A percentile compares a stretch with the other conserved stretches of the same genome.
Evolutionary conservation across 1,140 invertebrate species (phyloP).

Genomic region (Cydia pomonella): DNA sequence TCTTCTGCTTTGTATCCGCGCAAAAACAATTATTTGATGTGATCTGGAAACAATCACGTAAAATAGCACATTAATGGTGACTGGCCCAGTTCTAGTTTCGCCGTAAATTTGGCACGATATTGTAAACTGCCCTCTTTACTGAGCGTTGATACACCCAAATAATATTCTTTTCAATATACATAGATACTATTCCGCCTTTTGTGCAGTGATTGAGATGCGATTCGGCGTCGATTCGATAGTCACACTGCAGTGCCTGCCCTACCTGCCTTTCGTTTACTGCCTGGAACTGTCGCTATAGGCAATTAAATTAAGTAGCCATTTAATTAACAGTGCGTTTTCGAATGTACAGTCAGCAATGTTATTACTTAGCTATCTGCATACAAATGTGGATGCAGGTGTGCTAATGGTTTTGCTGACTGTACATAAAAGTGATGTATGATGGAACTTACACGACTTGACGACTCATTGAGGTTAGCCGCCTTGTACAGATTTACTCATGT

Average conservation of each 20-base stretch:
- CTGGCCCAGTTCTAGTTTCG: conserved; percentile 71
- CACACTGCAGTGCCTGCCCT: neutral
- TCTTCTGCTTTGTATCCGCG: conserved; percentile 51
- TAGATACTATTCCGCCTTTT: neutral
- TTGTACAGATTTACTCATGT: conserved; percentile 43
- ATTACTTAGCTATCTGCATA: too few species aligned
- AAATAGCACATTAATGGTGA: conserved; percentile 66
- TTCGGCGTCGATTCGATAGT: neutral
- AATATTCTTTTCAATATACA: conserved; percentile 35
- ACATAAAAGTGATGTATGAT: neutral
- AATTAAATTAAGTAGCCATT: neutral
- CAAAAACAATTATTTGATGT: conserved; percentile 64
- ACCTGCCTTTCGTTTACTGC: neutral
- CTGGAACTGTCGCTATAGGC: too few species aligned
- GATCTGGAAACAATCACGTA: conserved; percentile 73
- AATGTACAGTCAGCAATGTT: too few species aligned
- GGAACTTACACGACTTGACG: neutral
- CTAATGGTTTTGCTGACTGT: too few species aligned
- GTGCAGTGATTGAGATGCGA: too few species aligned
- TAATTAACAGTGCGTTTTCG: neutral
- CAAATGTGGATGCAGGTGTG: too few species aligned
- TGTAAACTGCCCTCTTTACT: conserved; percentile 79
- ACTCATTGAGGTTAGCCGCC: neutral
- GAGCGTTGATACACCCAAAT: conserved; percentile 56
- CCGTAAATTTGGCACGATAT: conserved; percentile 75